Evolutionary conservation across 2,113 vertebrate genomes (phyloP), one percentile per base, ranked within the genome.

Genomic region (Hydrochoerus hydrochaeris): DNA sequence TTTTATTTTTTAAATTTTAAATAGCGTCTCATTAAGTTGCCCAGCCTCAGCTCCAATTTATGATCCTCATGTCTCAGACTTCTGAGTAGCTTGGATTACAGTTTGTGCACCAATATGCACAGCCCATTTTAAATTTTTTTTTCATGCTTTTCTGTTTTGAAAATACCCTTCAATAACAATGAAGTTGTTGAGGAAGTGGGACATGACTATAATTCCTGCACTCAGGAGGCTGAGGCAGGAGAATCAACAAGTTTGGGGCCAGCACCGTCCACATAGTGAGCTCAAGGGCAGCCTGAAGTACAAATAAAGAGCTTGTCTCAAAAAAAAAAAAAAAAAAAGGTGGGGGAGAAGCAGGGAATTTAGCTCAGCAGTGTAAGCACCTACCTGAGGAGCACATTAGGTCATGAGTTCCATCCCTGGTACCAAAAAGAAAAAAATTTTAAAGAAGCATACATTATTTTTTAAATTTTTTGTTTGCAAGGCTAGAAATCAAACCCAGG

Each of bases 141-240:
- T 92, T 87, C 38, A 57, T 57, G 44, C 12, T 88, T 94, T 85
- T 73, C 26, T 89, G 16, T 73, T 97, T 96, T 89, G 7, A 17
- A 93, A 71, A 78, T 91, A 52, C 92, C 63, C 41, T 3, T 38
- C 58, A 90, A 38, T 26, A 65, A 85, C 60, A 62, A 81, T 49
- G 9, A 77, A 71, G 3, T 54, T 54, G 60, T 78, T 77, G 73
- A 46, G 26, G 69, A 17, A 7, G 17, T 69, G 35, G 67, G 17
- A n/a, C 35, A n/a, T n/a, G 17, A 7, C 67, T n/a, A 4, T 69
- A 69, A 38, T 69, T 35, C 35, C 65, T n/a, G 65, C 65, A 69
- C 67, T 8, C n/a, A n/a, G 35, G 67, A 69, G 1, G 35, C 35
- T 38, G 35, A 38, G 67, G 17, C 17, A 38, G 35, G n/a, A 69